Evolutionary conservation across 92 coral and sea anemone species (phyloP).

Genomic region (Pocillopora meandrina): DNA sequence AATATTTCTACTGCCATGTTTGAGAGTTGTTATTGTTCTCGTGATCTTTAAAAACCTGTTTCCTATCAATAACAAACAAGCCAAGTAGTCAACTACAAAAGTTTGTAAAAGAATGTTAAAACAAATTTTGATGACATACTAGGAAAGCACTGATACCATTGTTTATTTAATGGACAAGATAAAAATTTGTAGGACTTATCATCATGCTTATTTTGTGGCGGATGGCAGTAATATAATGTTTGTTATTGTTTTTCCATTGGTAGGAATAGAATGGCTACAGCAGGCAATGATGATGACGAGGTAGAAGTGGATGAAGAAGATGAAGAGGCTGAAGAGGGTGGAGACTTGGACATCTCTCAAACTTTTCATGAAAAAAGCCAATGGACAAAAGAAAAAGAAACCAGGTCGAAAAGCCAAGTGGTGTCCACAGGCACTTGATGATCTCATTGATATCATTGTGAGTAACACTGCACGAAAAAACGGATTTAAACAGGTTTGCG

Average conservation of each 20-base stretch:
- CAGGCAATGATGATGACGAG: no score
- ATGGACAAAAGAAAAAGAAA: no score
- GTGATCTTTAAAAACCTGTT: constrained; percentile 3
- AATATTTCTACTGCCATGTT: constrained; percentile 12
- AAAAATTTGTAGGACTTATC: constrained; percentile 25
- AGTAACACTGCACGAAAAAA: no score
- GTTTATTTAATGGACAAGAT: constrained; percentile 21
- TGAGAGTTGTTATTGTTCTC: background rate
- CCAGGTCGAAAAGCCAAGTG: no score
- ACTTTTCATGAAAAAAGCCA: no score
- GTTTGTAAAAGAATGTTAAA: constrained; percentile 13
- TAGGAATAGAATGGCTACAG: background rate
- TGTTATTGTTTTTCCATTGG: background rate
- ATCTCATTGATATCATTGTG: no score
- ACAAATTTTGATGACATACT: background rate
- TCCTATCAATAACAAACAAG: constrained; percentile 21
- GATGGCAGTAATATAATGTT: constrained; percentile 17
- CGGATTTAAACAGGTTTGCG: no score
- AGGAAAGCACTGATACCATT: background rate
- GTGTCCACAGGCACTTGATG: no score
- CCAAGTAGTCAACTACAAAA: constrained; percentile 9
- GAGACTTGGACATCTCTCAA: no score
- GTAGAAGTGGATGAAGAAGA: no score
- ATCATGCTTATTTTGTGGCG: constrained; percentile 14
- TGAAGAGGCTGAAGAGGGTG: no score